phyloP scores from a whole-genome alignment of 2,113 vertebrate genomes.

The Hucho hucho region DNA sequence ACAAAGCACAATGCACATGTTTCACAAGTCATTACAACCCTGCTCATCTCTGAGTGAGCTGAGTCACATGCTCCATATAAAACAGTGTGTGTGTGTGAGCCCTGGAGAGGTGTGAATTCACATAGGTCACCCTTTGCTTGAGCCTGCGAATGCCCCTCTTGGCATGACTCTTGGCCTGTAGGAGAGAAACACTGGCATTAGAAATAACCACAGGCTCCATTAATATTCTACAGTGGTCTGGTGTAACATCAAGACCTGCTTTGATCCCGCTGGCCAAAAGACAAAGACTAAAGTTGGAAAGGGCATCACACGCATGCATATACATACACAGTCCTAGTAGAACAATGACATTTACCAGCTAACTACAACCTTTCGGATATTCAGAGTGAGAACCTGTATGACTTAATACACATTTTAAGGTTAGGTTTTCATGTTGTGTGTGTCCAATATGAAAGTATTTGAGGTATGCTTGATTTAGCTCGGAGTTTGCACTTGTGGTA shows the following conservation, averaged over 20 bases:
- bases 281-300: slow-evolving; percentile 54
- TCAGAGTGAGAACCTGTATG: too few species aligned
- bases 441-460: too few species aligned
- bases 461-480: neutral
- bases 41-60: slow-evolving; percentile 40
- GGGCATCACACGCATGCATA: neutral
- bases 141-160: slow-evolving; percentile 91
- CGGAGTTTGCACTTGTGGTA: neutral
- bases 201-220: slow-evolving; percentile 60
- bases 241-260: slow-evolving; percentile 63
- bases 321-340: neutral
- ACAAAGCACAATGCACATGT: slow-evolving; percentile 82
- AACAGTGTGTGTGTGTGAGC: slow-evolving; percentile 48
- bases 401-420: too few species aligned
- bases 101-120: slow-evolving; percentile 35
- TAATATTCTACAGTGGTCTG: slow-evolving; percentile 60
- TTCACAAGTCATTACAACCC: slow-evolving; percentile 84
- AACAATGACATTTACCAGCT: slow-evolving; percentile 67
- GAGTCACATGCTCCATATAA: slow-evolving; percentile 62
- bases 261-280: slow-evolving; percentile 63
- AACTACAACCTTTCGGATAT: neutral
- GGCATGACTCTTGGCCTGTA: slow-evolving; percentile 90
- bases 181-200: slow-evolving; percentile 40
- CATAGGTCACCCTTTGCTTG: slow-evolving; percentile 83
- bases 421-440: too few species aligned